phyloP scores from a whole-genome alignment of 1,140 invertebrate species.

The Geopemphigus sp. region DNA sequence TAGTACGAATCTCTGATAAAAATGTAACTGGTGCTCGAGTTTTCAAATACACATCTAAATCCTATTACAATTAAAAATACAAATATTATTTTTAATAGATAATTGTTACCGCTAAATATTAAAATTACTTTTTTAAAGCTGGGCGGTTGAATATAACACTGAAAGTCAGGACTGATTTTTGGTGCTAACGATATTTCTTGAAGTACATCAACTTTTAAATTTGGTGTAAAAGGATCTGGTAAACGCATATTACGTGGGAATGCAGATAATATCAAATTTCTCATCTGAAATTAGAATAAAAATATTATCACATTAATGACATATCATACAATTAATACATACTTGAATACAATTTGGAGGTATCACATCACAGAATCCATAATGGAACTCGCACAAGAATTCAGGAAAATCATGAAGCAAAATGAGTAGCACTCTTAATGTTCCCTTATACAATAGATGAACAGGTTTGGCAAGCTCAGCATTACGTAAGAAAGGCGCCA shows the following conservation, averaged over 20 bases:
- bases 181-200: slow-evolving; percentile 68
- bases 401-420: slow-evolving; percentile 98
- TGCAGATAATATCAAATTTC: slow-evolving; percentile 95
- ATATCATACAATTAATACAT: slow-evolving; percentile 29
- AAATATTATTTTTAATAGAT: background rate
- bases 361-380: slow-evolving; percentile 98
- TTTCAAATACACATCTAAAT: slow-evolving; percentile 95
- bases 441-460: slow-evolving; percentile 92
- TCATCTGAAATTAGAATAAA: slow-evolving; percentile 63
- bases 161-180: slow-evolving; percentile 85
- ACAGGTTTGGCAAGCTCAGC: slow-evolving; percentile 92
- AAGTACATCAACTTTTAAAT: slow-evolving; percentile 93
- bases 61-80: slow-evolving; percentile 57
- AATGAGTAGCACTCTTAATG: slow-evolving; percentile 90
- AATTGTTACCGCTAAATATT: background rate
- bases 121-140: slow-evolving; percentile 74
- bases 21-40: slow-evolving; percentile 93
- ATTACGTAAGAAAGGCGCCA: slow-evolving; percentile 94
- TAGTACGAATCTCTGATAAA: slow-evolving; percentile 83
- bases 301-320: slow-evolving; percentile 3
- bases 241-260: slow-evolving; percentile 97
- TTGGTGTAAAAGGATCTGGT: slow-evolving; percentile 97
- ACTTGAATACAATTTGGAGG: slow-evolving; percentile 96
- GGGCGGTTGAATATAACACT: slow-evolving; percentile 78
- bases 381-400: slow-evolving; percentile 98